Percentiles rank a stretch among this genome's conserved stretches.
Evolutionary conservation across 2,888 invertebrate genomes (phyloP).

Genomic region (Gastracanthus pulcherrimus): DNA sequence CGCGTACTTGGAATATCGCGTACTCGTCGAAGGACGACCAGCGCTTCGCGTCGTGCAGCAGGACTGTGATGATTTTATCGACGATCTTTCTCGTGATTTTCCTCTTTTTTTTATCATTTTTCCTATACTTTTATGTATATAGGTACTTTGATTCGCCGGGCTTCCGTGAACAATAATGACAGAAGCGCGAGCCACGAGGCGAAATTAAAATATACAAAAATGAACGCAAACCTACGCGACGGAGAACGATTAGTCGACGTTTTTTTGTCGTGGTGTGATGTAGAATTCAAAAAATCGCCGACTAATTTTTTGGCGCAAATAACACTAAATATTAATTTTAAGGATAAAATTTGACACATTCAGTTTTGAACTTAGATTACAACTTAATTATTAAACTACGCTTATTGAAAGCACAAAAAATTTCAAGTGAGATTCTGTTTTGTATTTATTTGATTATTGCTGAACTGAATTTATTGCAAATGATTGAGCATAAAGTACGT

Average conservation of each 20-base stretch:
- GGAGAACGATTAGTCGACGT: neutral
- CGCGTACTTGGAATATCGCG: constrained; percentile 37
- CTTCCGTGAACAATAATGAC: constrained; percentile 11
- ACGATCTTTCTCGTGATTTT: constrained; percentile 4
- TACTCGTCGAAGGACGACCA: constrained; percentile 47
- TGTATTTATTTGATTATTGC: neutral
- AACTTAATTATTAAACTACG: neutral
- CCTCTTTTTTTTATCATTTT: neutral
- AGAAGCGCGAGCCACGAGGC: neutral
- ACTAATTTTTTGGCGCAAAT: neutral
- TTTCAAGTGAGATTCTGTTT: neutral
- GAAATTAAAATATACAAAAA: constrained; percentile 1
- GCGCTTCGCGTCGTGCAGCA: constrained; percentile 29
- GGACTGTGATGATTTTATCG: constrained; percentile 16
- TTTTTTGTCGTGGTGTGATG: constrained; percentile 2
- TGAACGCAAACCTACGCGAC: neutral
- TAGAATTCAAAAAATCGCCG: neutral
- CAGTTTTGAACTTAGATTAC: neutral
- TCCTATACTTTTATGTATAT: constrained; percentile 17
- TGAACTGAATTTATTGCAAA: neutral
- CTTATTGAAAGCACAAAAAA: neutral
- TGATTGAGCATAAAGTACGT: neutral
- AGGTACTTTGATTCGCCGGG: constrained; percentile 30
- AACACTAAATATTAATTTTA: neutral
- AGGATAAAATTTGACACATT: constrained; percentile 15